phyloP scores from a whole-genome alignment of 1,140 invertebrate genomes.

The Meloidogyne floridensis region DNA sequence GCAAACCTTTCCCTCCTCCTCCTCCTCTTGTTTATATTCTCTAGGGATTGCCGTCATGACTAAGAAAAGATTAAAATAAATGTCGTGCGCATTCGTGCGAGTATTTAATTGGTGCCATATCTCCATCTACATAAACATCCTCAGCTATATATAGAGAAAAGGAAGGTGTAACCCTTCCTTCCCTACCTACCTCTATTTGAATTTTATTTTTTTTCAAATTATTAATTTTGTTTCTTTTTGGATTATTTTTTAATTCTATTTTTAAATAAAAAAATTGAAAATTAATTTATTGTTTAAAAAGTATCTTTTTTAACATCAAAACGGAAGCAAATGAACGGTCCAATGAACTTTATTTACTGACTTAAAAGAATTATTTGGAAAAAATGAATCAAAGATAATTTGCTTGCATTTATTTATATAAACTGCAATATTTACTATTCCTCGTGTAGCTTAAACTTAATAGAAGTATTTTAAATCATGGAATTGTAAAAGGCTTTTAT shows the following conservation, averaged over 20 bases:
- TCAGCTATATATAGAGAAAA: no score
- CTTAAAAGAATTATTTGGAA: neutral
- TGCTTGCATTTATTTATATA: no score
- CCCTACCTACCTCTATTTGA: neutral
- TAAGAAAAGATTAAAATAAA: neutral
- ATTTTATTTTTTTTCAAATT: neutral
- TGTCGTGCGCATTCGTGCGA: conserved; percentile 1
- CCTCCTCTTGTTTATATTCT: neutral
- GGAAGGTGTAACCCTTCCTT: no score
- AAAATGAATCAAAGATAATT: neutral
- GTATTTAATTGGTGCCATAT: neutral
- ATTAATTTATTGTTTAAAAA: neutral
- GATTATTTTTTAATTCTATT: neutral
- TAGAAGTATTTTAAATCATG: no score
- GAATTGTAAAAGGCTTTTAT: no score
- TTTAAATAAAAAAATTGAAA: neutral
- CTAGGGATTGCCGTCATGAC: neutral
- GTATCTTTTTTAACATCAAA: neutral
- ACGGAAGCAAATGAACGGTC: neutral
- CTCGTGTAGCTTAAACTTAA: no score
- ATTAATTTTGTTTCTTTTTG: neutral
- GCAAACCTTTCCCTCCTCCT: neutral
- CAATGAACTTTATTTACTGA: neutral
- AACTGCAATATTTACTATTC: no score
- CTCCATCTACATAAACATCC: neutral